Percentiles rank a stretch among this genome's conserved stretches.
phyloP scores from a whole-genome alignment of 2,888 invertebrate species.

The Graphium colonna region DNA sequence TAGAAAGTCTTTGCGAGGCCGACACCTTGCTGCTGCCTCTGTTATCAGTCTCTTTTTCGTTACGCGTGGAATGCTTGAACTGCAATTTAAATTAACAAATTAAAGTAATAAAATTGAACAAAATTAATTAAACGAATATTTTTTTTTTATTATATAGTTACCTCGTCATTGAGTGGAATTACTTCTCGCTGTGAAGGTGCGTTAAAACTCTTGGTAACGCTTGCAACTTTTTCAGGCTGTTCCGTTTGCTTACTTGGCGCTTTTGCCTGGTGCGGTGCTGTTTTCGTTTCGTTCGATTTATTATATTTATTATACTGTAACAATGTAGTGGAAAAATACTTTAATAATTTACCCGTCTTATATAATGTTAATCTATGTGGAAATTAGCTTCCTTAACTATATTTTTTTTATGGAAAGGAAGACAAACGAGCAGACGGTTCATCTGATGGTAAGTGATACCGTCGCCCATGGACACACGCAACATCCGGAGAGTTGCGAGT shows the following conservation, averaged over 20 bases:
- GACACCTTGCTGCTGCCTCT: slow-evolving; percentile 58
- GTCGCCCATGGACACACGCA: too few species aligned
- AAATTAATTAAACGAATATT: neutral
- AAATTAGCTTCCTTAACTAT: too few species aligned
- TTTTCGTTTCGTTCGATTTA: slow-evolving; percentile 50
- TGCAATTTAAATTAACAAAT: slow-evolving; percentile 39
- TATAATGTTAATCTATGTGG: too few species aligned
- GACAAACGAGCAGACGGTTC: too few species aligned
- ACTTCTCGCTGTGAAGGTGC: slow-evolving; percentile 37
- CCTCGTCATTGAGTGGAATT: slow-evolving; percentile 43
- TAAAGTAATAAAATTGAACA: too few species aligned
- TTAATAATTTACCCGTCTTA: too few species aligned
- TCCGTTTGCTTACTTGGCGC: slow-evolving; percentile 39
- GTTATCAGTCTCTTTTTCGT: slow-evolving; percentile 47
- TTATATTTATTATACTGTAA: slow-evolving; percentile 41
- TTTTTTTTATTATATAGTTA: slow-evolving; percentile 22
- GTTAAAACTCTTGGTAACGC: slow-evolving; percentile 36
- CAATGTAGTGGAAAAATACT: too few species aligned
- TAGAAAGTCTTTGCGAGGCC: slow-evolving; percentile 68
- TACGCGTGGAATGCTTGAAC: slow-evolving; percentile 51
- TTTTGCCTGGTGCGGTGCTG: slow-evolving; percentile 36
- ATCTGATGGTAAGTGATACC: too few species aligned
- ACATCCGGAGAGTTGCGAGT: too few species aligned
- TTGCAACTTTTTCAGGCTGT: slow-evolving; percentile 39
- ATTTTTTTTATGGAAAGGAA: too few species aligned